phyloP scores from a whole-genome alignment of 2,888 invertebrate species.

The Oligia fasciuncula region DNA sequence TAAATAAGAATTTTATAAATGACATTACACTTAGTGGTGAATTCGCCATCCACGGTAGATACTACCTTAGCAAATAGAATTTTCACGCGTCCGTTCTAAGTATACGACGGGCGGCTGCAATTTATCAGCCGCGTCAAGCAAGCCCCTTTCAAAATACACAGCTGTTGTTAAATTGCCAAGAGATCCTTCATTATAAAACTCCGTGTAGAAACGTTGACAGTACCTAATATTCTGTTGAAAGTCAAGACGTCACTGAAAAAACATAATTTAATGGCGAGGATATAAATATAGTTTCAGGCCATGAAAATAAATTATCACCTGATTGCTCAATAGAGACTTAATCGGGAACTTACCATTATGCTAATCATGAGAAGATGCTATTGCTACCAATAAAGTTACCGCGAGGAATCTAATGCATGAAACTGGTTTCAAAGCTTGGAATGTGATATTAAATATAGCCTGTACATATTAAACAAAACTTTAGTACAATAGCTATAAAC shows the following conservation, averaged over 20 bases:
- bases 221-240: conserved; percentile 18
- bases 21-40: conserved; percentile 29
- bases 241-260: background rate
- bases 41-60: conserved; percentile 49
- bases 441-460: conserved; percentile 44
- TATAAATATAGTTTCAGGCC: background rate
- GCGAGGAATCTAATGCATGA: conserved; percentile 25
- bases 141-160: conserved; percentile 66
- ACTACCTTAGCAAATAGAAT: conserved; percentile 76
- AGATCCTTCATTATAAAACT: conserved; percentile 52
- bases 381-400: conserved; percentile 39
- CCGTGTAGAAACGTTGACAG: conserved; percentile 34
- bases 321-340: conserved; percentile 36
- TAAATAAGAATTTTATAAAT: conserved; percentile 39
- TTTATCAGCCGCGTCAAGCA: conserved; percentile 72
- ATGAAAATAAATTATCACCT: conserved; percentile 31
- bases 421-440: conserved; percentile 29
- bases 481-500: conserved; percentile 50
- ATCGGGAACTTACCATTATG: conserved; percentile 32
- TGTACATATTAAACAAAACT: conserved; percentile 48
- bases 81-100: conserved; percentile 70
- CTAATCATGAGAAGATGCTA: conserved; percentile 34
- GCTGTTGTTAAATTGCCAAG: conserved; percentile 67
- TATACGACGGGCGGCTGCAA: conserved; percentile 71
- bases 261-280: conserved; percentile 12